Base-by-base conservation (phyloP, 2,797 vertebrate genomes). In the Neomorphus geoffroyi region DNA sequence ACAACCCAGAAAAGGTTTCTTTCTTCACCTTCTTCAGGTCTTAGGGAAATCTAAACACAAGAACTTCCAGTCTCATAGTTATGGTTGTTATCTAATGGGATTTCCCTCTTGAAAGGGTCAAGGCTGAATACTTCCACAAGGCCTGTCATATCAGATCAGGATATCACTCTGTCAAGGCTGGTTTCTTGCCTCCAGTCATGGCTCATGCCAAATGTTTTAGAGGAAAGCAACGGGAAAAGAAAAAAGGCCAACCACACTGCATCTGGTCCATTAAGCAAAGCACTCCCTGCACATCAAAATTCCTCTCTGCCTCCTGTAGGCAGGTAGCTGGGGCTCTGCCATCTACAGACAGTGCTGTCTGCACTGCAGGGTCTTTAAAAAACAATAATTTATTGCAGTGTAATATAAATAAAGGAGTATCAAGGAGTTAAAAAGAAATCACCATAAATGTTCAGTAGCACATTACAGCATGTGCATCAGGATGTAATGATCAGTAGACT, bases 71-170 rank as follows among this genome's bases (percentile, higher is more conserved):
- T 30, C 46, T 69, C 33, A 54, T 33, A 8, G 0, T 72, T 39
- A 32, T 8, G 61, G 23, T 77, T 78, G 39, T 79, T 93, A 88
- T 26, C 61, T 65, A 83, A 48, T 56, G 54, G 85, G 58, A 90
- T 92, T 92, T 94, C 91, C 69, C 61, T 62, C 75, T 26, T 54
- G 56, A 78, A 94, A 92, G 57, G 37, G 60, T 54, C 71, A 75
- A 67, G 89, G 72, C 85, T 93, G 89, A 94, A 33, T 69, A 32
- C 33, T 92, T 94, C 65, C 61, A 83, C 79, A n/a, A 78, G 62
- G 13, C 30, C 46, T 94, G 90, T 88, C 91, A 33, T 1, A 33
- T 39, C 88, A 75, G 28, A 91, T 96, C 73, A 92, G 70, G 53
- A 75, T 0, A 0, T 22, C 11, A 22, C 45, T 87, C 71, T 4